Conservation (phyloP, 2,797 vertebrate genomes). For the Danio jaintianensis region DNA sequence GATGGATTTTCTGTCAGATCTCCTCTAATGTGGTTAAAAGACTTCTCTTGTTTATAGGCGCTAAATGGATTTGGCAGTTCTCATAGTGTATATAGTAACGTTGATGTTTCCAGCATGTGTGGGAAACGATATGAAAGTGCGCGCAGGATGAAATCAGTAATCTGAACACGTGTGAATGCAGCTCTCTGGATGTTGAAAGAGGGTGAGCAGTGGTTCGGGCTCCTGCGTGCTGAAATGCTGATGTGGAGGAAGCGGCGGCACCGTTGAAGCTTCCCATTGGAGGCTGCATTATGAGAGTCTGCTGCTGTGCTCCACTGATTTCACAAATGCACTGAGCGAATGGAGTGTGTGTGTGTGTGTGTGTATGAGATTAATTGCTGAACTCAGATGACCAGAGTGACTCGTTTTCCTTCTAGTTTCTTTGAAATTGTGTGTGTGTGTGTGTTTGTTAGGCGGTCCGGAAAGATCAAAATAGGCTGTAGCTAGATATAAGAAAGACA, state of each 20-base stretch:
- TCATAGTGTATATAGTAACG: constrained; percentile 41
- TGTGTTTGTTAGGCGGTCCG: background rate
- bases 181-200: constrained; percentile 57
- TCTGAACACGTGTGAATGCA: constrained; percentile 73
- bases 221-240: constrained; percentile 64
- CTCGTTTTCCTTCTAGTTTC: background rate
- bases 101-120: constrained; percentile 63
- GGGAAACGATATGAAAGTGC: constrained; percentile 63
- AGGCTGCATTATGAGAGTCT: constrained; percentile 63
- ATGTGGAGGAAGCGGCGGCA: constrained; percentile 62
- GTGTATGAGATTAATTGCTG: constrained; percentile 15
- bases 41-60: constrained; percentile 3
- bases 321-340: constrained; percentile 29
- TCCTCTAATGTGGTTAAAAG: constrained; percentile 9
- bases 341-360: background rate
- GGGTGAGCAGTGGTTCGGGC: constrained; percentile 58
- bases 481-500: too few species aligned
- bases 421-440: constrained; percentile 2
- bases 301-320: constrained; percentile 47
- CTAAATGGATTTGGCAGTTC: constrained; percentile 66
- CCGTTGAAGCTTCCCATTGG: constrained; percentile 64
- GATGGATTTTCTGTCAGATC: constrained; percentile 22
- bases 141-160: constrained; percentile 68
- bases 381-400: constrained; percentile 9
- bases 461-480: too few species aligned